These are phyloP conservation scores for Eonycteris spelaea DNA, from an alignment of 2,113 vertebrate genomes.

Conservation along the genomic window DNA sequence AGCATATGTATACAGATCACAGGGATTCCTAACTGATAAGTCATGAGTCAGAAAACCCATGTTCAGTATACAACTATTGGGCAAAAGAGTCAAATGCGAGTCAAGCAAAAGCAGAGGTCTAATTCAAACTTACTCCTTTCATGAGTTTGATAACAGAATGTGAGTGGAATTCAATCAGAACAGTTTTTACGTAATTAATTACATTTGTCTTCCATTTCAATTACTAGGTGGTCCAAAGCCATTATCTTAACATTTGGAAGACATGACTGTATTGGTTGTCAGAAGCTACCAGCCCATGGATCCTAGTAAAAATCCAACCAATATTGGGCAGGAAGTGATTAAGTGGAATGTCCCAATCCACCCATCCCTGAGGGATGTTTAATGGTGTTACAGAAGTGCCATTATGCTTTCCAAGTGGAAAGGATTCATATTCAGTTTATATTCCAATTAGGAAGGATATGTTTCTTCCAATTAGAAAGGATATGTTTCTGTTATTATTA, in stretches of 20 bases:
- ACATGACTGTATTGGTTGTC: background rate
- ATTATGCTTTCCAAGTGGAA: constrained; percentile 29
- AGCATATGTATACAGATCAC: background rate
- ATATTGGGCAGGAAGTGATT: background rate
- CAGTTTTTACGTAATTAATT: constrained; percentile 3
- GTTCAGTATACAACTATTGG: background rate
- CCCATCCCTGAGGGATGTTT: background rate
- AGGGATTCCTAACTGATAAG: background rate
- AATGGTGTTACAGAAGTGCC: background rate
- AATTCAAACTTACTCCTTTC: background rate
- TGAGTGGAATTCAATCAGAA: constrained; percentile 27
- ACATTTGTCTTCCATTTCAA: constrained; percentile 11
- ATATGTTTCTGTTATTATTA: background rate
- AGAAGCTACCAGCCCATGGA: background rate
- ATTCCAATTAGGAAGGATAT: background rate
- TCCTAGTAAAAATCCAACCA: background rate
- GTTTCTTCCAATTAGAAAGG: background rate
- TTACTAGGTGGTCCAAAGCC: background rate
- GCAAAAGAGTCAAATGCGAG: background rate
- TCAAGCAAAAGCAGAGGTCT: background rate
- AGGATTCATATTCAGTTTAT: constrained; percentile 3
- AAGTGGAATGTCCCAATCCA: background rate
- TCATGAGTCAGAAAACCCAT: background rate
- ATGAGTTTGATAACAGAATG: background rate
- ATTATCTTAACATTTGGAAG: constrained; percentile 24